Base-by-base conservation (phyloP, 2,797 vertebrate species). In the Ataeniobius toweri region DNA sequence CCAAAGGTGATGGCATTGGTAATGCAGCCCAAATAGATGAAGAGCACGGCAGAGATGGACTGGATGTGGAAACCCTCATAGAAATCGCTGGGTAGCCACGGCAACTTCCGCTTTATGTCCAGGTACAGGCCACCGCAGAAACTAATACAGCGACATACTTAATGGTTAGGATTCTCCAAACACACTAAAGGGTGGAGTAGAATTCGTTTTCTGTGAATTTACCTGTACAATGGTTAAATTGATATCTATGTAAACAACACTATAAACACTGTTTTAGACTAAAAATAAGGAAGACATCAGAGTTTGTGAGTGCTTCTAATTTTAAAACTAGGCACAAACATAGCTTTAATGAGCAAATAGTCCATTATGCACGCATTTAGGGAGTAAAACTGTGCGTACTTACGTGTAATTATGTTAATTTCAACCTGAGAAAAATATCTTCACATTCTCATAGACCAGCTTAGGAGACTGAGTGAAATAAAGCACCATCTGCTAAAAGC, bases 21-120 rank as follows among this genome's bases (percentile, higher is more conserved):
- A 93, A 99, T 98, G 94, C 97, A 99, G 89, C 98, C 98, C 91
- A 99, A 90, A 93, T 99, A 99, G 94, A 99, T 99, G 95, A 99
- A 99, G 44, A 99, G 95, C 81, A 99, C 97, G 8, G 98, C 96
- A 0, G 98, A 99, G 92, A 99, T 96, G 75, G 97, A 98, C 95
- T 99, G 98, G 87, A 99, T 97, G 94, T 99, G 97, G 86, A 99
- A 97, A 12, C 97, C 98, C 3, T 99, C 98, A 0, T 95, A 99
- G 94, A 99, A 96, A 86, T 99, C 98, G 0, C 98, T 99, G 0
- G 89, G 96, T 75, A 98, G 89, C 96, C 96, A 99, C 8, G 97
- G 98, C 79, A 98, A 83, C 89, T 99, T 99, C 74, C 98, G 93
- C 93, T 98, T 99, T 86, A 99, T 95, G 88, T 99, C 98, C 91